Percentiles rank a stretch among this genome's conserved stretches.
These are phyloP conservation scores for Antechinus flavipes DNA, from an alignment of 2,113 vertebrate species.

Conservation along the genomic window DNA sequence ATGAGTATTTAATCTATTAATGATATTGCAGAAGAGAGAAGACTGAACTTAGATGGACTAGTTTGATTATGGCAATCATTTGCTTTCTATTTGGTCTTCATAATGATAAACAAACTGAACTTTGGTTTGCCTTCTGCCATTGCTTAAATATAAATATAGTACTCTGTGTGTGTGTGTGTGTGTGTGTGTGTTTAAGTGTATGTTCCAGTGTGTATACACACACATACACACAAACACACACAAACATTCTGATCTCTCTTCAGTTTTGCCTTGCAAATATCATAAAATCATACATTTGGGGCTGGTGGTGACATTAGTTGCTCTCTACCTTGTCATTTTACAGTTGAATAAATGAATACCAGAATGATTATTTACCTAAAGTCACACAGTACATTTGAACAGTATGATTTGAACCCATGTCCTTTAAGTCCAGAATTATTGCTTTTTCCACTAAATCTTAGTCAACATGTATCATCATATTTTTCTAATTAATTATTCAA, in stretches of 20 bases:
- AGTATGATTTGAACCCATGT: not conserved
- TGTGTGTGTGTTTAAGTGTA: too few relatives aligned
- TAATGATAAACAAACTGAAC: not conserved
- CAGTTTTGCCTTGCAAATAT: not conserved
- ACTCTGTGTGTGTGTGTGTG: too few relatives aligned
- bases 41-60: too few relatives aligned
- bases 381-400: not conserved
- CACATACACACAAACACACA: not conserved
- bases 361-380: not conserved
- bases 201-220: too few relatives aligned
- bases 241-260: not conserved
- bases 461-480: not conserved
- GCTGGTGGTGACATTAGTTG: not conserved
- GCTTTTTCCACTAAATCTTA: not conserved
- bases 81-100: not conserved
- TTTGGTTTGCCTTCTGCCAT: not conserved
- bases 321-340: not conserved
- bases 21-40: too few relatives aligned
- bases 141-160: too few relatives aligned
- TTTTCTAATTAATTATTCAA: not conserved
- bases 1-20: too few relatives aligned
- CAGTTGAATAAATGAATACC: too few relatives aligned
- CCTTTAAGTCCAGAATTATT: accelerated
- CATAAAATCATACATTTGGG: not conserved
- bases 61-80: not conserved